phyloP scores from a whole-genome alignment of 2,888 invertebrate genomes.

The Leptopilina myrica region DNA sequence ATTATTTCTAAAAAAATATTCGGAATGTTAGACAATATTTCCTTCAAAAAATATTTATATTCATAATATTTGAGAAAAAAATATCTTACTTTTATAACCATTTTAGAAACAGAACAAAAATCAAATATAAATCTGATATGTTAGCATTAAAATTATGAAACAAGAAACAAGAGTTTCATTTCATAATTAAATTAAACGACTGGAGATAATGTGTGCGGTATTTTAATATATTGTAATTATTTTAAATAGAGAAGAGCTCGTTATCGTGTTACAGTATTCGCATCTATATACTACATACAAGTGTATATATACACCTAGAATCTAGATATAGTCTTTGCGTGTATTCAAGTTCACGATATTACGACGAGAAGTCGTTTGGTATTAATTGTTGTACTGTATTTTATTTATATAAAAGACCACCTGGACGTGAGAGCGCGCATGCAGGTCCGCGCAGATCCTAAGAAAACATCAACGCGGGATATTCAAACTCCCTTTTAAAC shows the following conservation, averaged over 20 bases:
- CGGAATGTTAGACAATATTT: too few relatives aligned
- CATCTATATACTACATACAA: slow-evolving; percentile 44
- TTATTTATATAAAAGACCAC: slow-evolving; percentile 52
- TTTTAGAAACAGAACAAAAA: too few relatives aligned
- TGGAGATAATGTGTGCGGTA: neutral
- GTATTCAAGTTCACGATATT: slow-evolving; percentile 49
- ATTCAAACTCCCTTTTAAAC: slow-evolving; percentile 24
- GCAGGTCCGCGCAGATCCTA: slow-evolving; percentile 40
- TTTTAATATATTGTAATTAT: slow-evolving; percentile 66
- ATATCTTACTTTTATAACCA: too few relatives aligned
- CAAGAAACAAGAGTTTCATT: too few relatives aligned
- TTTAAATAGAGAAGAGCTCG: slow-evolving; percentile 64
- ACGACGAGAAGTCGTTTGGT: slow-evolving; percentile 47
- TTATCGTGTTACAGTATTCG: slow-evolving; percentile 62
- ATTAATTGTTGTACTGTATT: slow-evolving; percentile 57
- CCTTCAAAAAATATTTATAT: too few relatives aligned
- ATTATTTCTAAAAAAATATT: too few relatives aligned
- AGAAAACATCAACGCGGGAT: slow-evolving; percentile 15
- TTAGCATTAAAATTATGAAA: too few relatives aligned
- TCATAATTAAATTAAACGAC: too few relatives aligned
- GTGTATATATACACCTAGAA: slow-evolving; percentile 41
- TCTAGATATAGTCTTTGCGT: slow-evolving; percentile 49
- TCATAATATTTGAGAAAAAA: too few relatives aligned
- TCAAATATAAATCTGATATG: too few relatives aligned
- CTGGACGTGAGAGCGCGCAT: slow-evolving; percentile 57